Evolutionary conservation across 2,797 vertebrate species (phyloP).

Genomic region (Petrocephalus schoutedeni): DNA sequence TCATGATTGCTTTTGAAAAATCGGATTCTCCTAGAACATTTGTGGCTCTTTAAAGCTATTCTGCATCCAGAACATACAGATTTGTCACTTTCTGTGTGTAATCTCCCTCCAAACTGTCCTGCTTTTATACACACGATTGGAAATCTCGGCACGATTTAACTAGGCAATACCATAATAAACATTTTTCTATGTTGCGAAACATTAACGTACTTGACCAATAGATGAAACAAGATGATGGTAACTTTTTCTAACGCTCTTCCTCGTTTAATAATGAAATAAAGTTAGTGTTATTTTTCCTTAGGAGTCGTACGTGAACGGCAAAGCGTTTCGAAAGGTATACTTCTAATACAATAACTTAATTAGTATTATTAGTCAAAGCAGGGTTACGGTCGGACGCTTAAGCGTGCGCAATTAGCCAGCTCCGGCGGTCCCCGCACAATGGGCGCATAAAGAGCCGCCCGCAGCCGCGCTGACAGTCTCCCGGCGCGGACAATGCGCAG

Average conservation of each 20-base stretch:
- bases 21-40: not conserved
- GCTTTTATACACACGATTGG: not conserved
- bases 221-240: not conserved
- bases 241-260: not conserved
- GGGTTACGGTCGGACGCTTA: conserved; percentile 60
- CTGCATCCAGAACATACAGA: not conserved
- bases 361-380: conserved; percentile 53
- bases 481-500: conserved; percentile 56
- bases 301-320: not conserved
- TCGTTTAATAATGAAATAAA: not conserved
- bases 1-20: not conserved
- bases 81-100: not conserved
- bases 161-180: not conserved
- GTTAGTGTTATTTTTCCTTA: not conserved
- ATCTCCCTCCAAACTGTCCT: not conserved
- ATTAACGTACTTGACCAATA: not conserved
- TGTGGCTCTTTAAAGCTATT: not conserved
- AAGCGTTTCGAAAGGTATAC: not conserved
- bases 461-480: conserved; percentile 58
- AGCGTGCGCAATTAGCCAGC: conserved; percentile 59
- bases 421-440: conserved; percentile 51
- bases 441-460: conserved; percentile 33
- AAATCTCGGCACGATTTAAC: not conserved
- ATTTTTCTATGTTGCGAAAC: not conserved
- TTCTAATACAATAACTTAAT: conserved; percentile 54